phyloP scores from a whole-genome alignment of 2,888 invertebrate genomes.

The Argynnis bischoffii region DNA sequence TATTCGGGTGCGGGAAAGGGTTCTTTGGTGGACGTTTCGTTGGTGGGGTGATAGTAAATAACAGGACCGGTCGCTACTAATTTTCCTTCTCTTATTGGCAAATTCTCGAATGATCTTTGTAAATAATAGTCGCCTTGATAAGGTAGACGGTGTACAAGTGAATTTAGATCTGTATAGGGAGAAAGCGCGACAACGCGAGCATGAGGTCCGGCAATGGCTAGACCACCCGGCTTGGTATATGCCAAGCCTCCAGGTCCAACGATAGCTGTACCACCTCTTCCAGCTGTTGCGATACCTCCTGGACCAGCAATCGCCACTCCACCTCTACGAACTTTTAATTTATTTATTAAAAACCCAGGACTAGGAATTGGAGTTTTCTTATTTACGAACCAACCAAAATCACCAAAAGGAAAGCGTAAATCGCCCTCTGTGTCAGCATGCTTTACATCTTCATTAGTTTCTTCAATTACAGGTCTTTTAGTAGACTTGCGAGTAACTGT shows the following conservation, averaged over 20 bases:
- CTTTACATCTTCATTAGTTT: constrained; percentile 45
- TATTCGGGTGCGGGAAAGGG: constrained; percentile 34
- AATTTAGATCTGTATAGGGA: constrained; percentile 82
- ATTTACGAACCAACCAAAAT: constrained; percentile 58
- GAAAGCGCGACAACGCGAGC: constrained; percentile 87
- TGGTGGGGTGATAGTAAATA: constrained; percentile 83
- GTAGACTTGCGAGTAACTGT: constrained; percentile 49
- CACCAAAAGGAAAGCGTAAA: constrained; percentile 56
- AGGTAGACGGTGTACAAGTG: constrained; percentile 73
- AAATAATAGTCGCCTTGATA: constrained; percentile 56
- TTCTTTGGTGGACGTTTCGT: constrained; percentile 46
- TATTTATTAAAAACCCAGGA: constrained; percentile 86
- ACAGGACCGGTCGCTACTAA: constrained; percentile 89
- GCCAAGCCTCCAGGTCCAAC: constrained; percentile 90
- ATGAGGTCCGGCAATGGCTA: constrained; percentile 89
- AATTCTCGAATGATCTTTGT: constrained; percentile 58
- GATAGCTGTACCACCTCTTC: constrained; percentile 90
- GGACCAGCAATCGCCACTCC: constrained; percentile 92
- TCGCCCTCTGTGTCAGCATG: constrained; percentile 51
- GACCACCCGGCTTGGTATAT: constrained; percentile 87
- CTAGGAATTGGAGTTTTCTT: constrained; percentile 67
- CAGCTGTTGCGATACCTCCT: constrained; percentile 91
- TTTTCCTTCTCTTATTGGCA: constrained; percentile 84
- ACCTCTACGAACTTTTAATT: constrained; percentile 86
- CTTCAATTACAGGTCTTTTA: constrained; percentile 46